Evolutionary conservation across 2,888 invertebrate species (phyloP).

Genomic region (Drosophila incognita): DNA sequence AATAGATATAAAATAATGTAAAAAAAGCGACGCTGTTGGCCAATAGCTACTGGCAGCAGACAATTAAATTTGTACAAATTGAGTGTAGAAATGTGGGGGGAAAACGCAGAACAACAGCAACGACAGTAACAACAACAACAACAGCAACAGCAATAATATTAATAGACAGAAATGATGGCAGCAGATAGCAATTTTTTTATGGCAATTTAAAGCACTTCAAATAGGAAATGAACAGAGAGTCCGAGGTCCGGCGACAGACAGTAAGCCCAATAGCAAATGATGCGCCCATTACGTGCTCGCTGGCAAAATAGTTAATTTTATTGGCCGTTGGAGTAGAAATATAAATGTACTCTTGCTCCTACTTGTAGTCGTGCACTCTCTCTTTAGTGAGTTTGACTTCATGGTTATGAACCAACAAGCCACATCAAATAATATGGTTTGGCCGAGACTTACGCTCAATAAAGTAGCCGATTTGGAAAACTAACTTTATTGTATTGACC

Average conservation of each 20-base stretch:
- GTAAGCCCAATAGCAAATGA: conserved; percentile 60
- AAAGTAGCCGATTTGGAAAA: conserved; percentile 77
- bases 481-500: conserved; percentile 75
- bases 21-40: conserved; percentile 27
- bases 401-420: conserved; percentile 68
- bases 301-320: conserved; percentile 76
- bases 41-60: conserved; percentile 60
- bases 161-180: conserved; percentile 59
- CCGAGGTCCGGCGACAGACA: conserved; percentile 3
- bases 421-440: conserved; percentile 72
- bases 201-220: conserved; percentile 75
- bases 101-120: conserved; percentile 43
- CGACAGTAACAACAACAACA: conserved; percentile 21
- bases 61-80: conserved; percentile 81
- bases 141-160: conserved; percentile 10
- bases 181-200: conserved; percentile 74
- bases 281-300: conserved; percentile 74
- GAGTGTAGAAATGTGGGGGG: conserved; percentile 74
- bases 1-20: conserved; percentile 60
- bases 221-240: conserved; percentile 57
- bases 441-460: conserved; percentile 73
- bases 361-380: background rate
- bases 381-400: conserved; percentile 50
- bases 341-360: conserved; percentile 57
- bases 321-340: conserved; percentile 72